Evolutionary conservation across 2,113 vertebrate genomes (phyloP), one percentile per base, ranked within the genome.

Genomic region (Daphoenositta chrysoptera): DNA sequence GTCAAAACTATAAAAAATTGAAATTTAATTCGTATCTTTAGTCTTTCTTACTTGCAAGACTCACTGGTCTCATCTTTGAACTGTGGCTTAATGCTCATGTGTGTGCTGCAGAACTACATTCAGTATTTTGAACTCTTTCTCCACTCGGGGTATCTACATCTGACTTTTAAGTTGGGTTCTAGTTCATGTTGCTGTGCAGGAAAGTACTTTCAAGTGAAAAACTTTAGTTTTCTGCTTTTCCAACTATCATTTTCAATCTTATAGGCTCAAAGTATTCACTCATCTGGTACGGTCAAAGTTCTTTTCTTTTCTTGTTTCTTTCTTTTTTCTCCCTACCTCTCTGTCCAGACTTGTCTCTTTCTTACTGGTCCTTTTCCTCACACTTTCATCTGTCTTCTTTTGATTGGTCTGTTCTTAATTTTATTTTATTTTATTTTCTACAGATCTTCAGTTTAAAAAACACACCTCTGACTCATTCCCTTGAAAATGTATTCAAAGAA

Each of bases 401-500:
- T 50, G 35, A 64, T 48, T 86, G 83, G 64, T 83, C 88, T 95
- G 60, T 78, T 94, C 83, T 93, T 96, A 94, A 95, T 93, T 90
- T 90, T 40, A 33, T 91, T 90, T 90, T 40, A 33, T 91, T 94
- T 91, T 84, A 82, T 94, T 96, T 94, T 80, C 87, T 86, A 76
- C 58, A 61, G 63, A 85, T 63, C 70, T 90, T 73, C 42, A 33
- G 44, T 77, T 93, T 35, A 83, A 95, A 83, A 94, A 94, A 57
- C 20, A 70, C 54, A 92, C 51, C 56, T 87, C 83, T 78, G 64
- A 93, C 88, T 96, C 85, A 95, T 94, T 83, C 28, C 24, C 21
- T 64, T 88, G 80, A 66, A 90, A 96, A 96, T 92, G 11, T 75
- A 94, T 97, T 96, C 92, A 95, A 93, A 93, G 83, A 94, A 92